Base-by-base conservation (phyloP, 2,888 invertebrate species). In the Sympetrum striolatum region DNA sequence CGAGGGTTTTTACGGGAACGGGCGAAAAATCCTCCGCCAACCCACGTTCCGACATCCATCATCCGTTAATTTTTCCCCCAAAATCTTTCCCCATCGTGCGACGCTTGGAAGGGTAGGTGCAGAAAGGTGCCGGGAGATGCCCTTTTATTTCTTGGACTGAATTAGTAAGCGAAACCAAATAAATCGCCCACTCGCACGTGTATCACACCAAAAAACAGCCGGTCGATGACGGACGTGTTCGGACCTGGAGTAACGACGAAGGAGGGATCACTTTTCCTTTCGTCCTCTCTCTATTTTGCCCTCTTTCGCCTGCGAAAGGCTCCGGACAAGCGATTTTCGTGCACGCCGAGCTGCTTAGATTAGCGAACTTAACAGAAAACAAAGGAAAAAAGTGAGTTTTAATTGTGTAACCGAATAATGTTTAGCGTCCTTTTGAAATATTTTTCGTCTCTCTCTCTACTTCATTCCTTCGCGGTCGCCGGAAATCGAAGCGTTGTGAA, bases 301-400 rank as follows among this genome's bases (percentile, higher is more conserved):
- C 86, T 86, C 86, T 60, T 2, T 35, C 35, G 53, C 60, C 6
- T 37, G 37, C 25, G 35, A 37, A 37, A n/a, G 39, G 37, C 86
- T 37, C 37, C n/a, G 37, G n/a, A 25, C 60, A 18, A 18, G 15
- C 8, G 64, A 86, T 35, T 60, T 82, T 37, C 86, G 86, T 60
- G 60, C 86, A 86, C 86, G 86, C 86, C 86, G 86, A 12, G 86
- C 86, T 60, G 86, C 86, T 60, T 86, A 60, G 86, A 86, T 14
- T 58, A 60, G 86, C 15, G 37, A 31, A 37, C 18, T 58, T 86
- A 86, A 60, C 22, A 58, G 60, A 86, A 86, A 86, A 82, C 35
- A 82, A 60, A 86, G 48, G 53, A 82, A 53, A 53, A 53, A 53
- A 53, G 53, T 53, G 81, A 82, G 81, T 53, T 48, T 37, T 86